A percentile compares a stretch with the other conserved stretches of the same genome.
Conservation (phyloP, 2,113 vertebrate species). For the Myotis yumanensis region DNA sequence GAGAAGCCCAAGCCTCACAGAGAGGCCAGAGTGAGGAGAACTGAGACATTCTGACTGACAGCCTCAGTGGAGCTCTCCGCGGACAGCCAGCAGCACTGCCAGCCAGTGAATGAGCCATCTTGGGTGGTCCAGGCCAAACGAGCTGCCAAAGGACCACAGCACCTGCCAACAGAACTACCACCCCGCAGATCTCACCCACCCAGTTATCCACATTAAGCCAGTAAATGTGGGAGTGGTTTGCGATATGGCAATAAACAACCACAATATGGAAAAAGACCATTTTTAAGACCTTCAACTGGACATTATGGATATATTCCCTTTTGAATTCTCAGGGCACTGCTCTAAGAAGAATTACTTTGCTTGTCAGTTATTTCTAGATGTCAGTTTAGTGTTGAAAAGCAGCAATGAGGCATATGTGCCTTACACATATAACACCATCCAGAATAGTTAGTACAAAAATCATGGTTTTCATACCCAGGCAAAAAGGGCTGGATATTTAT, state of each 20-base stretch:
- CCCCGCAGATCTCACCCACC: neutral
- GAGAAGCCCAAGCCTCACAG: neutral
- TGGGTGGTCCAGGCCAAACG: neutral
- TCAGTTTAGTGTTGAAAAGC: neutral
- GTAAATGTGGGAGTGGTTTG: neutral
- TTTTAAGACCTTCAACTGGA: neutral
- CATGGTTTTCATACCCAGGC: neutral
- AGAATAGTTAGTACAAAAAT: neutral
- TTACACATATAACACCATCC: neutral
- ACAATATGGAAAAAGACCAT: neutral
- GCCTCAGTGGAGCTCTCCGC: neutral
- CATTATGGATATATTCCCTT: neutral
- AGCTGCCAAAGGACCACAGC: neutral
- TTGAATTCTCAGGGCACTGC: neutral
- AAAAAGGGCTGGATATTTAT: neutral
- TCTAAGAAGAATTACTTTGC: neutral
- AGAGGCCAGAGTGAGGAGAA: neutral
- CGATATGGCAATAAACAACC: neutral
- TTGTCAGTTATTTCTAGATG: slow-evolving; percentile 4
- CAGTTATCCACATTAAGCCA: neutral
- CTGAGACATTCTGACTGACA: neutral
- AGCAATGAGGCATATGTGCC: neutral
- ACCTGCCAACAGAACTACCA: neutral
- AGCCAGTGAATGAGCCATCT: neutral
- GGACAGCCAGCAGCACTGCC: neutral